These are phyloP conservation scores for Rhagium mordax DNA, from an alignment of 2,888 invertebrate species.

Conservation along the genomic window DNA sequence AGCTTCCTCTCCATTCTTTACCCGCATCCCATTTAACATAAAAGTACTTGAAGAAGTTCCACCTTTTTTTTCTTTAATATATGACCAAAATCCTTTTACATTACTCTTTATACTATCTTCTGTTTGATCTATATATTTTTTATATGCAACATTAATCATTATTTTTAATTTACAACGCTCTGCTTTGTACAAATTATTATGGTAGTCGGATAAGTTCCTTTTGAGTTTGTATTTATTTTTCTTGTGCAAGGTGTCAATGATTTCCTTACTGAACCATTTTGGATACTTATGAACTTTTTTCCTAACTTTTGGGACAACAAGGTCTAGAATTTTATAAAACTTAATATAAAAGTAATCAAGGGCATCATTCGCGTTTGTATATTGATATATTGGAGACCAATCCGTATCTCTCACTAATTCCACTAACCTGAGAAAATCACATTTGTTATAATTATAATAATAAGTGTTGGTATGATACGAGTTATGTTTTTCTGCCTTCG, in stretches of 20 bases:
- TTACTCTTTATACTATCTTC: background rate
- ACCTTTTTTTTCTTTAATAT: background rate
- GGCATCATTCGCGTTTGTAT: background rate
- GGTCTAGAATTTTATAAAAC: background rate
- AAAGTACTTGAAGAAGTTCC: background rate
- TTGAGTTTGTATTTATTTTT: background rate
- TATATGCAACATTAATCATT: background rate
- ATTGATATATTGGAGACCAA: too few species aligned
- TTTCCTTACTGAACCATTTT: background rate
- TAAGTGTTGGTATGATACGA: background rate
- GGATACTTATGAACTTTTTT: background rate
- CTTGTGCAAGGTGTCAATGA: background rate
- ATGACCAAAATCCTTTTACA: background rate
- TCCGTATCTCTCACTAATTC: background rate
- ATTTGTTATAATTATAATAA: background rate
- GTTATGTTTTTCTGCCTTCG: background rate
- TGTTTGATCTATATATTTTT: background rate
- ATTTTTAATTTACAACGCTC: background rate
- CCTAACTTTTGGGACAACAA: background rate
- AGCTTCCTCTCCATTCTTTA: background rate
- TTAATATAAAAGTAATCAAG: background rate
- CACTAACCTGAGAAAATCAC: background rate
- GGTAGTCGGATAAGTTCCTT: background rate
- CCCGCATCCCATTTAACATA: background rate
- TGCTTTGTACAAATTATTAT: background rate